Evolutionary conservation across 2,113 vertebrate genomes (phyloP), one percentile per base, ranked within the genome.

Genomic region (Boleophthalmus pectinirostris): DNA sequence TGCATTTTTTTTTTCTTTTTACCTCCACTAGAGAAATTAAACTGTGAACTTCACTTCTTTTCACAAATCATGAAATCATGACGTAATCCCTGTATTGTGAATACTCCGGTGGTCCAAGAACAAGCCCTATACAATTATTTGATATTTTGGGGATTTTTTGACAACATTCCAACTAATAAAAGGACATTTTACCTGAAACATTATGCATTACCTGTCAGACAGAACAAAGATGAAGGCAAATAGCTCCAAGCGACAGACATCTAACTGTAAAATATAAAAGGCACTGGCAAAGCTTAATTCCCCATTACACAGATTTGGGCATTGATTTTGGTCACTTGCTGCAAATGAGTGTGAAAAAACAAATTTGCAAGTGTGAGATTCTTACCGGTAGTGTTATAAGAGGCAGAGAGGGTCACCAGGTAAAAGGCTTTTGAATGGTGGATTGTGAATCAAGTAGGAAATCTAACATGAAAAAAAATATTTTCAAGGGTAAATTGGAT

Each of bases 311-410:
- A 11, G 21, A 68, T 71, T 56, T 65, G 23, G 46, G 38, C 1
- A 54, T 61, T 21, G 79, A 73, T 60, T 66, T 58, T 5, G 2
- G 56, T 20, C 35, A 12, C 7, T 8, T 67, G 67, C 72, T 68
- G 21, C 1, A 29, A 74, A 79, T 74, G 1, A 70, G 45, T 75
- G 66, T 76, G 60, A 79, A 79, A 75, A 29, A 83, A 74, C 23
- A 65, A 72, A 80, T 82, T 60, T 5, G 1, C 25, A 20, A 71
- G 53, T 25, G 56, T 58, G 15, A 43, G 25, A 46, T 29, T 21
- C 35, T 15, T 3, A 24, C 65, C 15, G 25, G 58, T 4, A 10
- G 21, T 61, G 69, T 61, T 12, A 54, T 15, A 0, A 16, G 38
- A 21, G 49, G 23, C 56, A 29, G 16, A 74, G 63, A 58, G 47